Base-by-base conservation (phyloP, 2,113 vertebrate species). In the Amphilophus citrinellus region DNA sequence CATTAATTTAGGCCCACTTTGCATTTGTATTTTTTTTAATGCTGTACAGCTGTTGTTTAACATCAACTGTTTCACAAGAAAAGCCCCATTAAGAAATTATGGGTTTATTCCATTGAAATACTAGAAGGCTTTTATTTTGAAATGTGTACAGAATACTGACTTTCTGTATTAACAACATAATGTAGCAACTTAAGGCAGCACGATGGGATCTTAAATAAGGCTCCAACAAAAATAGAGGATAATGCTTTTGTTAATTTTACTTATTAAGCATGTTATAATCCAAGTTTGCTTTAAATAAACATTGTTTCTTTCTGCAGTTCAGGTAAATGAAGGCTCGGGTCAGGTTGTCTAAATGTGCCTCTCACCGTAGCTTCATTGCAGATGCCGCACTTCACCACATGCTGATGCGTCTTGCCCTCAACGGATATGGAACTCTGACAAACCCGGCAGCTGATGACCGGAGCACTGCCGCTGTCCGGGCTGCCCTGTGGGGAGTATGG, bases 341-440 rank as follows among this genome's bases (percentile, higher is more conserved):
- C 6, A 56, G 30, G 24, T 73, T n/a, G 2, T 61, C 30, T 44
- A n/a, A 44, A 27, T 57, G n/a, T 24, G 60, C 18, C 1, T 3
- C 92, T 92, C 78, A 96, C 96, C 61, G 96, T 96, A 1, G 95
- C 96, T 39, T 96, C 96, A 56, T 94, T 96, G 91, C 96, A 96
- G 86, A 95, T 85, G 56, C 56, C 75, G 80, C 96, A 96, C 88
- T 96, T 96, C 80, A 96, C 93, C 82, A 96, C 96, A 17, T 96
- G 95, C 86, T 96, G 96, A 87, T 96, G 96, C 17, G 79, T 82
- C 89, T 96, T 96, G 6, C 95, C 95, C 87, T 95, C 94, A 85
- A 96, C 93, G 0, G 91, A 93, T 53, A 96, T 95, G 87, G 93
- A 63, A 53, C 88, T 92, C 92, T 96, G 96, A 76, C 96, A 96